Evolutionary conservation across 2,113 vertebrate genomes (phyloP).

Genomic region (Synchiropus splendidus): DNA sequence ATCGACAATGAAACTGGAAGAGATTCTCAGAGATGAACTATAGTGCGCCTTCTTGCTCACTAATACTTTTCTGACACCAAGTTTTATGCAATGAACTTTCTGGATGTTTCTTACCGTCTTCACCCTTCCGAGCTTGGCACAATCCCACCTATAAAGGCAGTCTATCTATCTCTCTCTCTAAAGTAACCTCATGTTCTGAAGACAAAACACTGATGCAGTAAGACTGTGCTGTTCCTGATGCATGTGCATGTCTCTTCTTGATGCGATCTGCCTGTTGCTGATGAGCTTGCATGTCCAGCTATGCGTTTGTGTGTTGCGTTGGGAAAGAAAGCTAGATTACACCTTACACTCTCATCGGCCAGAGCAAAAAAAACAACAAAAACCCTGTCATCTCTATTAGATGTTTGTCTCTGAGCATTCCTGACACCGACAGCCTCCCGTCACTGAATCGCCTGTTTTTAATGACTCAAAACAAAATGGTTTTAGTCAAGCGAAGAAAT

Average conservation of each 20-base stretch:
- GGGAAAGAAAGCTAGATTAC: conserved; percentile 75
- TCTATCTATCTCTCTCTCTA: too few species aligned
- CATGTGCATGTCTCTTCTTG: conserved; percentile 48
- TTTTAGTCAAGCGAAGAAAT: background rate
- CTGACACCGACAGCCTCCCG: conserved; percentile 11
- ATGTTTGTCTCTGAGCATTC: conserved; percentile 53
- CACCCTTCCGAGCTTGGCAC: too few species aligned
- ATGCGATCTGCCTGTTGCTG: conserved; percentile 49
- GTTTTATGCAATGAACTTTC: too few species aligned
- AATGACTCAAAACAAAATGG: conserved; percentile 6
- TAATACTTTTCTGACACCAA: too few species aligned
- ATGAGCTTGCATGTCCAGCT: conserved; percentile 68
- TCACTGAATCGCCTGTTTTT: conserved; percentile 5
- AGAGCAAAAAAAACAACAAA: conserved; percentile 30
- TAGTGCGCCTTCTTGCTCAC: too few species aligned
- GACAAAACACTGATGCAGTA: conserved; percentile 69
- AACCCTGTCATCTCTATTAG: conserved; percentile 56
- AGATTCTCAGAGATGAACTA: too few species aligned
- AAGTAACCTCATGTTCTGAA: too few species aligned
- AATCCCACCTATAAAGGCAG: too few species aligned
- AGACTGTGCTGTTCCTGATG: conserved; percentile 75
- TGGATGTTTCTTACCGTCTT: too few species aligned
- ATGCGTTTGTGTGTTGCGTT: conserved; percentile 63
- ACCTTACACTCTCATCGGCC: conserved; percentile 62
- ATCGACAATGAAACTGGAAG: too few species aligned